Evolutionary conservation across 2,113 vertebrate species (phyloP), one percentile per base, ranked within the genome.

Genomic region (Petromus typicus): DNA sequence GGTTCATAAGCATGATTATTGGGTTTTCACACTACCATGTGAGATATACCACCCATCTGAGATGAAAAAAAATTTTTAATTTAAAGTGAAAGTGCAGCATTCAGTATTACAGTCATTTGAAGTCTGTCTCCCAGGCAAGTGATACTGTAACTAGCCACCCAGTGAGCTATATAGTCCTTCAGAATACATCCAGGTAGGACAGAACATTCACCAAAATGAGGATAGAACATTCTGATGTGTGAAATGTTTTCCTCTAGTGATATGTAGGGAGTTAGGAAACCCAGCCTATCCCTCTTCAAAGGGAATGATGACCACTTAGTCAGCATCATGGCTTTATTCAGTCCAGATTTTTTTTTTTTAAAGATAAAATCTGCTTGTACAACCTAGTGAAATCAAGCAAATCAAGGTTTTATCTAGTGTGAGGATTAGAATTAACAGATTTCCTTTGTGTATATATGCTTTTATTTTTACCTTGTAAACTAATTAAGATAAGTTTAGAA

Each of bases 401-500:
- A 80, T 56, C 37, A 95, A 67, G 11, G 18, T 76, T 88, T 85
- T 89, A 85, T 85, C 71, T 73, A 37, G 37, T 79, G 71, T 73
- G 80, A 92, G 23, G 12, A 59, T 22, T 93, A 4, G 56, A 80
- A 63, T 30, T 84, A 56, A 27, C 22, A 22, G 30, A 79, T 93
- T 86, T 61, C 48, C 83, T 90, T 25, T 93, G 7, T 73, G 37
- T 91, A 51, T 57, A 69, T 22, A 64, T 69, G 51, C 48, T 86
- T 92, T 73, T 48, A 78, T 37, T 94, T 95, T 84, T 94, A 84
- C 57, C 75, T 88, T 79, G 20, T 92, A 59, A 45, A 83, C 63
- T 63, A 1, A 45, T 84, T 13, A 64, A 45, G 14, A 30, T 45
- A 48, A 84, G 61, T 63, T 76, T 86, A 18, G 27, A 92, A 86